Evolutionary conservation across 2,888 invertebrate species (phyloP), one percentile per base, ranked within the genome.

Genomic region (Hydropsyche betteni): DNA sequence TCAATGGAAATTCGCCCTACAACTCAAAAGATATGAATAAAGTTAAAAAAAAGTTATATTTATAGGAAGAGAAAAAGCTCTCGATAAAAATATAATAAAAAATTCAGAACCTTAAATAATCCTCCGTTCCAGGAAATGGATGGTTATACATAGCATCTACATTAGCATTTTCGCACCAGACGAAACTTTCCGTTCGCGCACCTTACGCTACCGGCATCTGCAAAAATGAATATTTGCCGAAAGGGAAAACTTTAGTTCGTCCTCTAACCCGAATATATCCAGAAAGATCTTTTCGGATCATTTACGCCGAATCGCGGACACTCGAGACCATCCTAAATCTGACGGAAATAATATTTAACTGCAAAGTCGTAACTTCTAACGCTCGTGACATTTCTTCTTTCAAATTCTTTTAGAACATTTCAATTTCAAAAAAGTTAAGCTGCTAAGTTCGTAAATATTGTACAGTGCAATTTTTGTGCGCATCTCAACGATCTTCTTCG

Each of bases 291-390:
- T 64, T 34, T 33, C 64, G 36, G 33, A 64, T 64, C 64, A 64
- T 64, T 64, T 64, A 5, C 64, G n/a, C 10, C 64, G 64, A 64
- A 64, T 64, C 58, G 64, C 36, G 64, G 64, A 64, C 64, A 64
- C 64, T 58, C 58, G 12, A 34, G 64, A 44, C 64, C 24, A 64
- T 34, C 33, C 64, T 64, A 64, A 34, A 64, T 64, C 64, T 33
- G 34, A 64, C 34, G 64, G 64, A 64, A 64, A 44, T 44, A 64
- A 36, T 64, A 55, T 55, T 55, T 55, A 55, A 55, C n/a, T 2
- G 55, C 55, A 5, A 55, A 55, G 16, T 55, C 55, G 58, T 16
- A 58, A 24, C 58, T 58, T 58, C 58, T 24, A 24, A 58, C 12
- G 16, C 58, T 14, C 58, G 58, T 0, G 8, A 16, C 58, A 14